Evolutionary conservation across 1,140 invertebrate genomes (phyloP), one percentile per base, ranked within the genome.

Genomic region (Fopius arisanus): DNA sequence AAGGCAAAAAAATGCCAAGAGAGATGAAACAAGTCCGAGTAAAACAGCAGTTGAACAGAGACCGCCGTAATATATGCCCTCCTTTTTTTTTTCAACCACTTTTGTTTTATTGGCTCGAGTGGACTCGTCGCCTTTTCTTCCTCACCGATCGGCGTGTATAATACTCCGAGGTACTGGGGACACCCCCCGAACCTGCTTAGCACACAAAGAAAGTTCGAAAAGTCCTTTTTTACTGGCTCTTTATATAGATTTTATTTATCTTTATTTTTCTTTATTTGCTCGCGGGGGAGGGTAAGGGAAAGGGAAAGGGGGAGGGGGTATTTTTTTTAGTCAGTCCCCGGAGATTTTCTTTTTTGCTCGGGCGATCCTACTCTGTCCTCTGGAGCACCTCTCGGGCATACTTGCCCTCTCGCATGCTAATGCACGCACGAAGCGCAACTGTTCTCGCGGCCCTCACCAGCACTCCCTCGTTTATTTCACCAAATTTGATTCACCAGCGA

Each of bases 401-500:
- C 75, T 79, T 51, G 82, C 76, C 77, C 80, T 84, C 78, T 77
- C 79, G 80, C 82, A 83, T 84, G 81, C 83, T 84, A 84, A 84
- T 84, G 80, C 82, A 77, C n/a, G 43, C 79, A 84, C 81, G 79
- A 83, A 81, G 78, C 80, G 80, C 82, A 84, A 84, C 83, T 83
- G 81, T 84, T 83, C 82, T 83, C 80, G 80, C 83, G 75, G 70
- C 74, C 79, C 75, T 76, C 75, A 73, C 70, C 59, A 37, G 40
- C 23, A 40, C 26, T 63, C 21, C 14, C 78, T 82, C 79, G 76
- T 85, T 83, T 81, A 82, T 83, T 83, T 83, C 77, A 75, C 79
- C 79, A 83, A 84, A 85, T 84, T 83, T 83, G 83, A 85, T 85
- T 83, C 83, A 83, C 78, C 80, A 84, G 80, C 79, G 79, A 83